These are phyloP conservation scores for Herpetotheres cachinnans DNA, from an alignment of 2,113 vertebrate species.

Conservation along the genomic window DNA sequence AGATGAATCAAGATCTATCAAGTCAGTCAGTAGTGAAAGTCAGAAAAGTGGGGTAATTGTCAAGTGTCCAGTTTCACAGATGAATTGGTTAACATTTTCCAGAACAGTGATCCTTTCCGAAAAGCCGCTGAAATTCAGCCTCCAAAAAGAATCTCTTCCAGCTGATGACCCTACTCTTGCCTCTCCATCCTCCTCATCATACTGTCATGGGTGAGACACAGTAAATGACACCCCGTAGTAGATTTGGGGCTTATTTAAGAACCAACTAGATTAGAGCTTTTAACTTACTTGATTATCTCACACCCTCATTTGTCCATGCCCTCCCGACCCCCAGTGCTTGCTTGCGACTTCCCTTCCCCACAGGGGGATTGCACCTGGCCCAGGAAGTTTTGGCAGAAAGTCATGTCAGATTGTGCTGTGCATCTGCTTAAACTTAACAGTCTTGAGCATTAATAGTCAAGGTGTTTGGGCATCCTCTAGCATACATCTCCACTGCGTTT, in stretches of 20 bases:
- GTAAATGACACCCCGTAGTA: not conserved
- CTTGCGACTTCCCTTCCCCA: not conserved
- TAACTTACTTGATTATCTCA: not conserved
- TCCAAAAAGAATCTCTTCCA: not conserved
- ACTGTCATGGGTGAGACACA: not conserved
- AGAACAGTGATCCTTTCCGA: not conserved
- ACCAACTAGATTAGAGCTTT: not conserved
- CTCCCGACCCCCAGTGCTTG: not conserved
- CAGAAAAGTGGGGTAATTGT: not conserved
- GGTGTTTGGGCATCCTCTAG: not conserved
- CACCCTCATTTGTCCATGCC: fast-evolving
- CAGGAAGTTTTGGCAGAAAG: not conserved
- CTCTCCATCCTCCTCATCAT: not conserved
- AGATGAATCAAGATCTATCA: not conserved
- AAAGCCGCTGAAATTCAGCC: not conserved
- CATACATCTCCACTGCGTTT: not conserved
- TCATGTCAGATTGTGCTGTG: not conserved
- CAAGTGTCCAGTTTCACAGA: not conserved
- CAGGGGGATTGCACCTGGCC: not conserved
- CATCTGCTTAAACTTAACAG: not conserved
- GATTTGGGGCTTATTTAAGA: not conserved
- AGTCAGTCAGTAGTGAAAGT: not conserved
- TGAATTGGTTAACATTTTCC: not conserved
- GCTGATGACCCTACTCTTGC: not conserved
- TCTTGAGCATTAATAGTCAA: not conserved